A percentile compares a stretch with the other conserved stretches of the same genome.
phyloP scores from a whole-genome alignment of 2,888 invertebrate genomes.

The Xylota sylvarum region DNA sequence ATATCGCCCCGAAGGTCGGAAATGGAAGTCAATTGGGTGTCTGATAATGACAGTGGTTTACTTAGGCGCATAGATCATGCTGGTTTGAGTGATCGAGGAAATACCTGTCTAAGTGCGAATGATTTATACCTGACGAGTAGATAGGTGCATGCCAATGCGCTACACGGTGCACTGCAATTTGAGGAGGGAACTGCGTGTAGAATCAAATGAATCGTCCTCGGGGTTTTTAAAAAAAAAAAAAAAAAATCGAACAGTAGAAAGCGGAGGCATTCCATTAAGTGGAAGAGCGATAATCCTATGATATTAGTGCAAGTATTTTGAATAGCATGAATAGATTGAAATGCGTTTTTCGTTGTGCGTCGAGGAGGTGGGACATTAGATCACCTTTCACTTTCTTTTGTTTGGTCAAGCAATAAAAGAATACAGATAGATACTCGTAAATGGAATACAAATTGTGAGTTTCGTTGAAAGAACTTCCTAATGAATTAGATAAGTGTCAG shows the following conservation, averaged over 20 bases:
- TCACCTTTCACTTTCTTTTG: neutral
- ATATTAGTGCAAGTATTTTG: neutral
- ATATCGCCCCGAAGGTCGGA: constrained; percentile 72
- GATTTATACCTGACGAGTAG: constrained; percentile 56
- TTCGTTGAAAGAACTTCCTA: no score
- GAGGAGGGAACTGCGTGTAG: neutral
- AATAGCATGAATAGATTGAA: neutral
- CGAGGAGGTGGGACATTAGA: neutral
- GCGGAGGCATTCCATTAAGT: constrained; percentile 27
- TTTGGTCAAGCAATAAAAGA: neutral
- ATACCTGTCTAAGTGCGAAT: constrained; percentile 60
- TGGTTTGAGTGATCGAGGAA: constrained; percentile 45
- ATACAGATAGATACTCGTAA: neutral
- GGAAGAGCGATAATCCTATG: constrained; percentile 31
- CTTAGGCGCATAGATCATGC: constrained; percentile 47
- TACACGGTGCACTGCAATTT: constrained; percentile 46
- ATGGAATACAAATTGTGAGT: no score
- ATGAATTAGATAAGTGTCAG: no score
- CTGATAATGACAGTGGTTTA: constrained; percentile 71
- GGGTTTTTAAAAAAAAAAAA: neutral
- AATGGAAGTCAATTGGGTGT: constrained; percentile 75
- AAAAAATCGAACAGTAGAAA: neutral
- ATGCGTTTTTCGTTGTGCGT: neutral
- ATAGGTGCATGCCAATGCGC: constrained; percentile 35
- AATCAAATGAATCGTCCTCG: neutral